Conservation (phyloP, 1,140 invertebrate genomes). For the Lepidurus packardi region DNA sequence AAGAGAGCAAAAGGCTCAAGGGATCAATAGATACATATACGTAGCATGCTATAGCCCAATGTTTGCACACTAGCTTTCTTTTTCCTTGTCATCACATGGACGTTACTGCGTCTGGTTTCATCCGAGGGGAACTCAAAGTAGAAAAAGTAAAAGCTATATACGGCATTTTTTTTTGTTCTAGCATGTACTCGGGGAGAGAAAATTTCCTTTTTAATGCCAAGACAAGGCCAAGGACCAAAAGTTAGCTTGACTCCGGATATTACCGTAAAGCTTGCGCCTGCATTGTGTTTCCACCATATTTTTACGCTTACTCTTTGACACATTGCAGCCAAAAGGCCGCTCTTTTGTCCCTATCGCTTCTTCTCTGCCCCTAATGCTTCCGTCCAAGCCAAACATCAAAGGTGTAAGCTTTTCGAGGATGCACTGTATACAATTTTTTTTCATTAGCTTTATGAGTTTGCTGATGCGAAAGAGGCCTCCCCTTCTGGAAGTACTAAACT, state of each 20-base stretch:
- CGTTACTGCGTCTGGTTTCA: neutral
- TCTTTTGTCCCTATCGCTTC: slow-evolving; percentile 7
- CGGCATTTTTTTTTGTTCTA: no score
- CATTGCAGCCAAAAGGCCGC: neutral
- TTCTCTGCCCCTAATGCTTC: neutral
- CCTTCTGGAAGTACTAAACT: neutral
- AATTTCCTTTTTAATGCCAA: neutral
- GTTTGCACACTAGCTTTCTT: neutral
- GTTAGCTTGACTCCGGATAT: neutral
- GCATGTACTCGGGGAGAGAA: neutral
- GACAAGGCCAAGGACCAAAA: neutral
- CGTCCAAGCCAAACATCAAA: neutral
- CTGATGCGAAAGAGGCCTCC: no score
- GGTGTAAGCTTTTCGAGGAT: neutral
- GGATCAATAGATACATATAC: neutral
- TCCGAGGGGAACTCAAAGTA: neutral
- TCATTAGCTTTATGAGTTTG: neutral
- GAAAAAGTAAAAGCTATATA: neutral
- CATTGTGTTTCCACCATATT: neutral
- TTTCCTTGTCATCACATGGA: slow-evolving; percentile 15
- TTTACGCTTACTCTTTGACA: neutral
- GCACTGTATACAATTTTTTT: neutral
- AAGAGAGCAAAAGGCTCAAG: neutral
- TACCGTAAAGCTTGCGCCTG: neutral
- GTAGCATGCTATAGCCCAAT: slow-evolving; percentile 16